Evolutionary conservation across 2,888 invertebrate genomes (phyloP).

Genomic region (Mythimna pallens): DNA sequence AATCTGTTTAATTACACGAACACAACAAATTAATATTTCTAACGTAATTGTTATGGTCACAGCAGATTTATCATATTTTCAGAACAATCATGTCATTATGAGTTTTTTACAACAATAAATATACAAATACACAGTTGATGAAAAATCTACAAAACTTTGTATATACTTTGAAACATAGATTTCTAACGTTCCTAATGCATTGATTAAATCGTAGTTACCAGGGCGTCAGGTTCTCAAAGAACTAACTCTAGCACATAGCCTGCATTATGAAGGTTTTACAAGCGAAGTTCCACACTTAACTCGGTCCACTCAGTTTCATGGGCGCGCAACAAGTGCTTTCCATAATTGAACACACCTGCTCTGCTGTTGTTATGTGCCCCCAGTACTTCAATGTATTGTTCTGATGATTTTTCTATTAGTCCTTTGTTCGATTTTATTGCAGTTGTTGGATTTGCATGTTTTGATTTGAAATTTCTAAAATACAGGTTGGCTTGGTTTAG

Average conservation of each 20-base stretch:
- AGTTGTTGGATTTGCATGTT: neutral
- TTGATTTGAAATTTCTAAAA: neutral
- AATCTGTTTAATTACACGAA: constrained; percentile 15
- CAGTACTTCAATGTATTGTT: constrained; percentile 62
- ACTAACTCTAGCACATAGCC: constrained; percentile 71
- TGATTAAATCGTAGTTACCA: constrained; percentile 70
- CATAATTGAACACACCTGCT: constrained; percentile 80
- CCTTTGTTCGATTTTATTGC: neutral
- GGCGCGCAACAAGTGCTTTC: constrained; percentile 81
- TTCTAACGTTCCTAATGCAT: constrained; percentile 51
- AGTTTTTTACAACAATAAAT: neutral
- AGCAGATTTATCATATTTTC: constrained; percentile 16
- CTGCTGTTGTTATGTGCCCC: constrained; percentile 69
- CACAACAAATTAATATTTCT: constrained; percentile 17
- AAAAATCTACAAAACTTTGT: neutral
- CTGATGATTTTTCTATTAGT: constrained; percentile 61
- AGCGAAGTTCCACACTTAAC: constrained; percentile 80
- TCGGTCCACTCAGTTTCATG: constrained; percentile 77
- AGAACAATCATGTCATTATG: neutral
- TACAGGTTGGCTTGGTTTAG: neutral
- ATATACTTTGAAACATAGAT: constrained; percentile 12
- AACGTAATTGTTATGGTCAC: constrained; percentile 9
- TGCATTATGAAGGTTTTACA: constrained; percentile 81
- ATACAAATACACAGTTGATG: neutral
- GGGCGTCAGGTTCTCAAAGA: constrained; percentile 73